These are phyloP conservation scores for Mixornis gularis DNA, from an alignment of 2,113 vertebrate genomes.

Conservation along the genomic window DNA sequence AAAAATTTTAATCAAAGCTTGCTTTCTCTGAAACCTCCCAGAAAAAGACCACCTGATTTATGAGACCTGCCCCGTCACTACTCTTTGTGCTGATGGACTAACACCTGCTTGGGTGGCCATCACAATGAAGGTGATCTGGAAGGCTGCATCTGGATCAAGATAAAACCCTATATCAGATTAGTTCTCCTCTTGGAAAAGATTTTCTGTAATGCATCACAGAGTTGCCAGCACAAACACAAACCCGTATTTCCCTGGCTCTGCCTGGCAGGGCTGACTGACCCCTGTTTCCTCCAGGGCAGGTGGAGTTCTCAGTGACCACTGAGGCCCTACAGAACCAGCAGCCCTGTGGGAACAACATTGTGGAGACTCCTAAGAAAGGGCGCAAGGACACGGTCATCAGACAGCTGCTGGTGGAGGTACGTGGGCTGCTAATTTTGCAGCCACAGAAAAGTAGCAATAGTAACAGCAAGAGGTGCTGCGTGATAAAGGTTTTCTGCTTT, in stretches of 20 bases:
- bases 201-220: neutral
- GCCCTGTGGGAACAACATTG: constrained; percentile 19
- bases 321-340: constrained; percentile 31
- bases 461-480: neutral
- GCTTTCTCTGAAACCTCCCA: neutral
- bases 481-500: neutral
- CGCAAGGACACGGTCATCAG: constrained; percentile 72
- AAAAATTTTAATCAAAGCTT: neutral
- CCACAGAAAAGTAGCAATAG: neutral
- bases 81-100: neutral
- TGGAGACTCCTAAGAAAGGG: constrained; percentile 71
- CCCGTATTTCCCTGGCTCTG: accelerated
- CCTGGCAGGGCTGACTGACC: neutral
- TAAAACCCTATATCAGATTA: neutral
- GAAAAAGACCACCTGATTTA: neutral
- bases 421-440: neutral
- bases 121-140: neutral
- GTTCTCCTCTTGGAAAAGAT: neutral
- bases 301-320: constrained; percentile 45
- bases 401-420: constrained; percentile 78
- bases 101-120: neutral
- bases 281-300: constrained; percentile 37
- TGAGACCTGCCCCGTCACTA: neutral
- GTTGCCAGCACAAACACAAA: neutral
- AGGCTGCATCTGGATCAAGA: neutral